phyloP scores from a whole-genome alignment of 2,888 invertebrate genomes.

The Pharmacophagus antenor region DNA sequence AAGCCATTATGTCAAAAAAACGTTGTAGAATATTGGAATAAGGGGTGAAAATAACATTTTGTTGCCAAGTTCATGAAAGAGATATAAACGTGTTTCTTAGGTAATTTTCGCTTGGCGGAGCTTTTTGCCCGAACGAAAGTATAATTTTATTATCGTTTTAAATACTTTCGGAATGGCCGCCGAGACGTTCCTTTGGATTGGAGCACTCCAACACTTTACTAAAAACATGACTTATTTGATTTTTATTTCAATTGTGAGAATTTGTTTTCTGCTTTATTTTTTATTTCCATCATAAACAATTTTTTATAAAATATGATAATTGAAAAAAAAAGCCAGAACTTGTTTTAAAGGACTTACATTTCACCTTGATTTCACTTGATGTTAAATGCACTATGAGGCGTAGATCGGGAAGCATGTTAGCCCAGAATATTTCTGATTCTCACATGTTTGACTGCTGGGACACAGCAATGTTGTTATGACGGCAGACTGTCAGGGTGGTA shows the following conservation, averaged over 20 bases:
- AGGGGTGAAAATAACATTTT: slow-evolving; percentile 20
- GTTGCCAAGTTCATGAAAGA: slow-evolving; percentile 34
- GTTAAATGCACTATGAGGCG: too few species aligned
- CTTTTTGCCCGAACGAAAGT: slow-evolving; percentile 63
- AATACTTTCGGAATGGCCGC: slow-evolving; percentile 65
- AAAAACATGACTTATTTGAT: neutral
- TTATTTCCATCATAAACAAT: neutral
- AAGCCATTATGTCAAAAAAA: neutral
- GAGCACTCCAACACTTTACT: slow-evolving; percentile 54
- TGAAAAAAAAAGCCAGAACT: too few species aligned
- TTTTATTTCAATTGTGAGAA: neutral
- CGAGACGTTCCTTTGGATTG: slow-evolving; percentile 75
- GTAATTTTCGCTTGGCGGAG: slow-evolving; percentile 41
- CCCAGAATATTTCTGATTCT: too few species aligned
- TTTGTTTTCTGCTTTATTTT: neutral
- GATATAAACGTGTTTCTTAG: slow-evolving; percentile 32
- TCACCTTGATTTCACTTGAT: too few species aligned
- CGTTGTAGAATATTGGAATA: slow-evolving; percentile 40
- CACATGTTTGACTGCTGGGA: too few species aligned
- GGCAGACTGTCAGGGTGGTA: too few species aligned
- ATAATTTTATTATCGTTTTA: slow-evolving; percentile 77
- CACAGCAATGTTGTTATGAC: too few species aligned
- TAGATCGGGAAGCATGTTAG: too few species aligned
- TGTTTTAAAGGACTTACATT: too few species aligned
- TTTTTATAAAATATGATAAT: too few species aligned